Evolutionary conservation across 2,888 invertebrate genomes (phyloP).

Genomic region (Pristionchus fissidentatus): DNA sequence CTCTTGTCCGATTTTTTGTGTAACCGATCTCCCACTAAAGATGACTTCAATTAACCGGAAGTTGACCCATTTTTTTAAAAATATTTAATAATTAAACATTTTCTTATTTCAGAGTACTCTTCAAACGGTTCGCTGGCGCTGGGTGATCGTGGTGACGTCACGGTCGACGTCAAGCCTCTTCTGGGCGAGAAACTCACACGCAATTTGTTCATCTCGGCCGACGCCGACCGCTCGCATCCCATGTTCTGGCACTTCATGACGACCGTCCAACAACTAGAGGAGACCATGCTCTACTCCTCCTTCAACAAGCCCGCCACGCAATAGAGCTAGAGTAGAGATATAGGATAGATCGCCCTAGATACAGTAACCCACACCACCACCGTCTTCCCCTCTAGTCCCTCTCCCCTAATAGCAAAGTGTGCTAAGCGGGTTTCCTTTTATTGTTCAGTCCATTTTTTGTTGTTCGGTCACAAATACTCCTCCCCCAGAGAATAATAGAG

Average conservation of each 20-base stretch:
- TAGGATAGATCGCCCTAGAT: constrained; percentile 18
- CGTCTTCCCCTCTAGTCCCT: constrained; percentile 42
- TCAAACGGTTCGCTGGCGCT: constrained; percentile 31
- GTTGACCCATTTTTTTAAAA: no score
- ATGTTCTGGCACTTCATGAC: constrained; percentile 66
- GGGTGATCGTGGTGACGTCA: background rate
- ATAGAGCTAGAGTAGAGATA: background rate
- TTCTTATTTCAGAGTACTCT: constrained; percentile 47
- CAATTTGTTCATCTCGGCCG: constrained; percentile 63
- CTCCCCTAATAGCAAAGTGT: constrained; percentile 39
- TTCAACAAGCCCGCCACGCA: constrained; percentile 9
- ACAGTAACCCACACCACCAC: background rate
- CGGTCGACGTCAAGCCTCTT: background rate
- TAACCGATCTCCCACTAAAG: no score
- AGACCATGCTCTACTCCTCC: constrained; percentile 60
- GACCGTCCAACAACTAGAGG: constrained; percentile 67
- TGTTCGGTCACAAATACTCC: constrained; percentile 16
- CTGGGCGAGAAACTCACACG: constrained; percentile 56
- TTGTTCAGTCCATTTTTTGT: constrained; percentile 5
- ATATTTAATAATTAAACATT: background rate
- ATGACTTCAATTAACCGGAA: no score
- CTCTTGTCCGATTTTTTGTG: no score
- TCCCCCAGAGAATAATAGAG: constrained; percentile 1
- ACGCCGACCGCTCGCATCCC: constrained; percentile 63
- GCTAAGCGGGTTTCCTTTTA: constrained; percentile 26